Evolutionary conservation across 2,113 vertebrate genomes (phyloP).

Genomic region (Apistogramma diplotaenia): DNA sequence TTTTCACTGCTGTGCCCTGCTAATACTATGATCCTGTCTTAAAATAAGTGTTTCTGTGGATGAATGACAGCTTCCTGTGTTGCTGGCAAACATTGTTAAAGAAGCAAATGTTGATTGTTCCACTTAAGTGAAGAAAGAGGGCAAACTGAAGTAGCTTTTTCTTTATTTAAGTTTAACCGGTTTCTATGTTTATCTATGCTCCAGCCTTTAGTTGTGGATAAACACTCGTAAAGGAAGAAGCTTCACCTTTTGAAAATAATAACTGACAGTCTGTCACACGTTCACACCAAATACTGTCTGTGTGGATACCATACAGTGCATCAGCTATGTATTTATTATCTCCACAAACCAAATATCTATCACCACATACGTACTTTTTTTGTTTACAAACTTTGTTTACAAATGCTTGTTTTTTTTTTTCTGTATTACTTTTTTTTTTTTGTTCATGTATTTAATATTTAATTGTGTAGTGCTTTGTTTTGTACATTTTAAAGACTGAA

Average conservation of each 20-base stretch:
- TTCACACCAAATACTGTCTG: constrained; percentile 58
- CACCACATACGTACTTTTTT: constrained; percentile 40
- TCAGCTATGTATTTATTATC: constrained; percentile 54
- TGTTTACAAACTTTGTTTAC: constrained; percentile 66
- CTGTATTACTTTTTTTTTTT: constrained; percentile 42
- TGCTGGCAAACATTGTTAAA: background rate
- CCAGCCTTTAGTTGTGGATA: constrained; percentile 13
- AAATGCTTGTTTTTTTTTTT: constrained; percentile 51
- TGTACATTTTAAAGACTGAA: constrained; percentile 19
- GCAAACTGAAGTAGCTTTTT: constrained; percentile 6
- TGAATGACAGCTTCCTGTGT: background rate
- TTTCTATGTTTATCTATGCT: background rate
- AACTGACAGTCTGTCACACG: constrained; percentile 47
- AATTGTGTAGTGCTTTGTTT: constrained; percentile 53
- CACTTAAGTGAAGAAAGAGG: constrained; percentile 17
- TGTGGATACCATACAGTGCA: constrained; percentile 27
- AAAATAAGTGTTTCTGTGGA: constrained; percentile 1
- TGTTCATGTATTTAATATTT: constrained; percentile 65
- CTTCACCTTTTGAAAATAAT: constrained; percentile 6
- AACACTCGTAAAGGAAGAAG: background rate
- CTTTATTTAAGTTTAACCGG: background rate
- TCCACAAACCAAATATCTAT: constrained; percentile 64
- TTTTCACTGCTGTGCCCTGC: constrained; percentile 25
- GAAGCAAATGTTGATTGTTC: constrained; percentile 12
- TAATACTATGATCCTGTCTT: constrained; percentile 14